phyloP scores from a whole-genome alignment of 2,113 vertebrate species.

The Dolichallabes microphthalmus region DNA sequence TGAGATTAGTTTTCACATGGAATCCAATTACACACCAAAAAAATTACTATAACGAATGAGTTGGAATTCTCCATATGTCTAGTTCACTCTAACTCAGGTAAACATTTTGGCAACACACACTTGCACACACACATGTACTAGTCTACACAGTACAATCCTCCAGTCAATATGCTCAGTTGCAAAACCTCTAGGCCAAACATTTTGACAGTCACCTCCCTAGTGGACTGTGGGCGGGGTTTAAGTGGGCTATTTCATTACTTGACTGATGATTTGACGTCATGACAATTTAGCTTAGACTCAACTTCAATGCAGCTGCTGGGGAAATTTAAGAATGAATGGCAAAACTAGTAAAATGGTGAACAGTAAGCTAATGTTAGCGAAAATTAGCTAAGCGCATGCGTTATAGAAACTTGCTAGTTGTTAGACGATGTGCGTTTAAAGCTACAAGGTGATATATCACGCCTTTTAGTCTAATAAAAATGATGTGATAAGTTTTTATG shows the following conservation, averaged over 20 bases:
- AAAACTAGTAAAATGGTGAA: neutral
- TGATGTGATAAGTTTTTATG: neutral
- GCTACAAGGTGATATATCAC: no score
- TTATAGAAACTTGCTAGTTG: neutral
- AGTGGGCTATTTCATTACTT: neutral
- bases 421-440: neutral
- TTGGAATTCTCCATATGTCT: neutral
- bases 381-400: neutral
- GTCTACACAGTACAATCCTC: slow-evolving; percentile 63
- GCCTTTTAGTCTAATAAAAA: neutral
- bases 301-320: neutral
- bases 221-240: slow-evolving; percentile 2
- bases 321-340: neutral
- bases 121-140: slow-evolving; percentile 55
- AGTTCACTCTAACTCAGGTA: slow-evolving; percentile 5
- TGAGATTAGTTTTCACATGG: slow-evolving; percentile 25
- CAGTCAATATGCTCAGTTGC: slow-evolving; percentile 54
- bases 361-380: neutral
- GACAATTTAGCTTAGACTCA: neutral
- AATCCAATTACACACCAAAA: slow-evolving; percentile 23
- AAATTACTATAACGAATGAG: neutral
- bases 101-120: slow-evolving; percentile 7
- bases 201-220: neutral
- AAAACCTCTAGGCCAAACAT: slow-evolving; percentile 63
- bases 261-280: neutral